These are phyloP conservation scores for Dryobota labecula DNA, from an alignment of 2,888 invertebrate genomes.

Conservation along the genomic window DNA sequence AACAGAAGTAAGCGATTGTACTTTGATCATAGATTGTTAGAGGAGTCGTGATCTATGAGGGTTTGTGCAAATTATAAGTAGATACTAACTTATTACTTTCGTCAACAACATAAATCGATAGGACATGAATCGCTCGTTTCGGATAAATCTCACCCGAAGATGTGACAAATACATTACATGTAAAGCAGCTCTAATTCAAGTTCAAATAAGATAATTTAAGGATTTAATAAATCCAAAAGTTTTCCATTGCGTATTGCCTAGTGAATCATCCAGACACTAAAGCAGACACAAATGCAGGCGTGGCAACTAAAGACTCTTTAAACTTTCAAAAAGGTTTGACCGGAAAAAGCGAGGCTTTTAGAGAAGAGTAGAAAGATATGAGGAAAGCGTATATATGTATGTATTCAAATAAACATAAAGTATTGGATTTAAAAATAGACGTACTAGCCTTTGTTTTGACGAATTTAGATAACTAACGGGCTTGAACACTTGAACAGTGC, in stretches of 20 bases:
- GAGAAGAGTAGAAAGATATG: constrained; percentile 37
- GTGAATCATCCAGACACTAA: constrained; percentile 39
- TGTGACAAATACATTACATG: constrained; percentile 32
- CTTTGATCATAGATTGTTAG: constrained; percentile 35
- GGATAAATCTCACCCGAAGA: constrained; percentile 32
- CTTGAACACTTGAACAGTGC: not conserved
- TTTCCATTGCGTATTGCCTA: constrained; percentile 20
- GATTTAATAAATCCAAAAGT: constrained; percentile 13
- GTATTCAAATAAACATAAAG: constrained; percentile 7
- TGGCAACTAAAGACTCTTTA: constrained; percentile 36
- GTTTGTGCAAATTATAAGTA: constrained; percentile 40
- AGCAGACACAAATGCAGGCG: constrained; percentile 35
- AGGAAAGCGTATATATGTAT: constrained; percentile 36
- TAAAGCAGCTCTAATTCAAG: constrained; percentile 31
- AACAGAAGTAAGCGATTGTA: constrained; percentile 45
- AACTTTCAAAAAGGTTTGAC: constrained; percentile 62
- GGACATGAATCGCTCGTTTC: constrained; percentile 45
- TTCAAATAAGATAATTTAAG: constrained; percentile 39
- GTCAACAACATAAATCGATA: constrained; percentile 54
- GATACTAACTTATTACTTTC: constrained; percentile 27
- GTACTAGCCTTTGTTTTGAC: not conserved
- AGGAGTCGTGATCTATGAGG: constrained; percentile 53
- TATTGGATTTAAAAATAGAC: constrained; percentile 3
- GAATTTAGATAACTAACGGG: not conserved
- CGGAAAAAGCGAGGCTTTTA: constrained; percentile 61